Evolutionary conservation across 2,888 invertebrate genomes (phyloP).

Genomic region (Plebejus argus): DNA sequence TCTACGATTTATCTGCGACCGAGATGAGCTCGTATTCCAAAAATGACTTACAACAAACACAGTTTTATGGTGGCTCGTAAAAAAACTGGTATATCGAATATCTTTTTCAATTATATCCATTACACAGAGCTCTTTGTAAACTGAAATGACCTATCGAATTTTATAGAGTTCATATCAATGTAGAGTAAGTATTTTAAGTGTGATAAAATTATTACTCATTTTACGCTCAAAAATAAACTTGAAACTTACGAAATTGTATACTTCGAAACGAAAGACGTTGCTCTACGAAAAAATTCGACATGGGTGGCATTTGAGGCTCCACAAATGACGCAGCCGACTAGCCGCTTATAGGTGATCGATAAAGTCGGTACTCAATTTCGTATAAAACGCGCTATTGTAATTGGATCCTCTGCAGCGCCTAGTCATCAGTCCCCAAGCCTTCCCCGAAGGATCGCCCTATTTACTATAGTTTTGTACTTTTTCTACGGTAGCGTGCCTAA

Average conservation of each 20-base stretch:
- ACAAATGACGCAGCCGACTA: slow-evolving; percentile 63
- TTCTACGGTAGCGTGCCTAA: slow-evolving; percentile 13
- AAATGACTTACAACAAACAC: slow-evolving; percentile 75
- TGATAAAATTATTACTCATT: background rate
- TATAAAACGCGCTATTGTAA: slow-evolving; percentile 52
- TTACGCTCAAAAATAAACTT: background rate
- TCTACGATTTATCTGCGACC: slow-evolving; percentile 73
- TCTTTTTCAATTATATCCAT: slow-evolving; percentile 22
- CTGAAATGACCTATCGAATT: background rate
- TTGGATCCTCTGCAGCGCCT: slow-evolving; percentile 44
- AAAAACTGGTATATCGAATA: slow-evolving; percentile 33
- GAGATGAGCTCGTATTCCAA: slow-evolving; percentile 76
- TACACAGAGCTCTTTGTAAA: slow-evolving; percentile 20
- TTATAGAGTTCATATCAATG: background rate
- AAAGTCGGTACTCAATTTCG: slow-evolving; percentile 55
- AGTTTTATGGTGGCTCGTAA: slow-evolving; percentile 68
- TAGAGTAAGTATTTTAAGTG: background rate
- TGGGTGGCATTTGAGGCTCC: slow-evolving; percentile 69
- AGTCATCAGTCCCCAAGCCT: slow-evolving; percentile 43
- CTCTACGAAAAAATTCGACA: slow-evolving; percentile 51
- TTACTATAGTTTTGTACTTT: slow-evolving; percentile 27
- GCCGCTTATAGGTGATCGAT: slow-evolving; percentile 50
- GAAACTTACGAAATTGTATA: background rate
- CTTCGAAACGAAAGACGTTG: slow-evolving; percentile 6
- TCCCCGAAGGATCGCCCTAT: slow-evolving; percentile 40